phyloP scores from a whole-genome alignment of 1,140 invertebrate genomes.

The Apis laboriosa region DNA sequence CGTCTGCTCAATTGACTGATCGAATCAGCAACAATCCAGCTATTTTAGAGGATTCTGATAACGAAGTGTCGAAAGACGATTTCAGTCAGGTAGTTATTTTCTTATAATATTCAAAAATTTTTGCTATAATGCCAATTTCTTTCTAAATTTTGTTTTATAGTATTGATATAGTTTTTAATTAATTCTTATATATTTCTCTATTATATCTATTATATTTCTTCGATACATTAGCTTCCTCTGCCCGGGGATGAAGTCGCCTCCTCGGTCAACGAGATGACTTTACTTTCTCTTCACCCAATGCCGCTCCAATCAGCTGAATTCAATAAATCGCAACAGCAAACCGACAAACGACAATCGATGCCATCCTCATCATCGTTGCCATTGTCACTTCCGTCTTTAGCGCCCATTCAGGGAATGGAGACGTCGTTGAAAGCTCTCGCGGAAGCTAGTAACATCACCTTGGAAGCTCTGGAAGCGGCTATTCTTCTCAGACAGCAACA shows the following conservation, averaged over 20 bases:
- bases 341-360: conserved; percentile 66
- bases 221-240: conserved; percentile 66
- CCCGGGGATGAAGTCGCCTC: conserved; percentile 71
- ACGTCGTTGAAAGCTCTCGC: conserved; percentile 81
- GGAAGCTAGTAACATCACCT: conserved; percentile 87
- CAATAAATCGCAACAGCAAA: conserved; percentile 67
- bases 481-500: conserved; percentile 87
- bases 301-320: conserved; percentile 41
- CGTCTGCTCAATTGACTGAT: conserved; percentile 73
- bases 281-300: conserved; percentile 70
- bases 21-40: conserved; percentile 75
- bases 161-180: too few species aligned
- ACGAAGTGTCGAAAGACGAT: conserved; percentile 77
- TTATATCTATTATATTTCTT: too few species aligned
- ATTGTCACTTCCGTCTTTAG: conserved; percentile 67
- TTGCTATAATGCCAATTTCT: too few species aligned
- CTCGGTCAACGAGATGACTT: conserved; percentile 74
- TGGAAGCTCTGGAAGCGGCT: conserved; percentile 87
- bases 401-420: conserved; percentile 80
- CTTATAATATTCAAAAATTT: too few species aligned
- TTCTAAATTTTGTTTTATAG: too few species aligned
- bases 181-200: too few species aligned
- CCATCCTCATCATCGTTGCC: conserved; percentile 46
- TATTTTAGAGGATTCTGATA: conserved; percentile 72
- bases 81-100: conserved; percentile 67